phyloP scores from a whole-genome alignment of 2,888 invertebrate genomes.

The Operophtera brumata region DNA sequence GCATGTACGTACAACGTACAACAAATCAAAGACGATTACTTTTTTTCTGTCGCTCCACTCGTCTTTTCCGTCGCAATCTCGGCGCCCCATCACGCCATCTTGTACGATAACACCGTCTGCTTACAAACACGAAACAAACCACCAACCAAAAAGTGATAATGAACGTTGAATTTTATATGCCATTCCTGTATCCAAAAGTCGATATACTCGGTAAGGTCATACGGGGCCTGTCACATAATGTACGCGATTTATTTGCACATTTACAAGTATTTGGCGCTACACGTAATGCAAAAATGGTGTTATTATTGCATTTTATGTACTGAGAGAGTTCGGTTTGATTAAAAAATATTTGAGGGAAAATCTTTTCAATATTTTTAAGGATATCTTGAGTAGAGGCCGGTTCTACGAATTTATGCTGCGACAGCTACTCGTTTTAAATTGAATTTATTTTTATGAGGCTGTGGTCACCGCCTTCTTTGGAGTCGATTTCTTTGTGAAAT shows the following conservation, averaged over 20 bases:
- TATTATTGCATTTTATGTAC: constrained; percentile 68
- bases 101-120: constrained; percentile 57
- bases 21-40: constrained; percentile 20
- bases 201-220: constrained; percentile 53
- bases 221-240: constrained; percentile 64
- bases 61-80: constrained; percentile 65
- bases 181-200: constrained; percentile 53
- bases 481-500: constrained; percentile 12
- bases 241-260: constrained; percentile 62
- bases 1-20: neutral
- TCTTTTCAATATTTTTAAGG: constrained; percentile 45
- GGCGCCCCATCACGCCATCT: constrained; percentile 67
- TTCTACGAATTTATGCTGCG: constrained; percentile 37
- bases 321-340: constrained; percentile 59
- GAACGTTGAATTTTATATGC: constrained; percentile 65
- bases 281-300: constrained; percentile 71
- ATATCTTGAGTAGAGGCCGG: constrained; percentile 37
- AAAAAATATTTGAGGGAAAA: constrained; percentile 57
- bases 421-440: constrained; percentile 31
- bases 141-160: constrained; percentile 56
- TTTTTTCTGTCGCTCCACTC: constrained; percentile 58
- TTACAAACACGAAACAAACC: constrained; percentile 62
- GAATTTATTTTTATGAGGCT: constrained; percentile 33
- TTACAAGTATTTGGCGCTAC: constrained; percentile 59
- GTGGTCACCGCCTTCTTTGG: constrained; percentile 16